phyloP scores from a whole-genome alignment of 2,113 vertebrate species.

The Charadrius vociferus region DNA sequence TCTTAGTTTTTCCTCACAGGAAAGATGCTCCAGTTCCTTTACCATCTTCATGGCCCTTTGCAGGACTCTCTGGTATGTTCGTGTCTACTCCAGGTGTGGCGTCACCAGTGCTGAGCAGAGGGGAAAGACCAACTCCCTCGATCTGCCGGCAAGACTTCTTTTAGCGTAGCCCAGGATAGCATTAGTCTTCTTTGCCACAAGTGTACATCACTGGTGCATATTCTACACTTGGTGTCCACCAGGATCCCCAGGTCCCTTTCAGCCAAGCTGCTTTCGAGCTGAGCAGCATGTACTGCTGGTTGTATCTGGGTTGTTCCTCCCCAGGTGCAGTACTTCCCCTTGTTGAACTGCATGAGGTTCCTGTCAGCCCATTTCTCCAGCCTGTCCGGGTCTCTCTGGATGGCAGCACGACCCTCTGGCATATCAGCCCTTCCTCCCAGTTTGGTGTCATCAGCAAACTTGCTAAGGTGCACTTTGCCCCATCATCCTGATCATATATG shows the following conservation, averaged over 20 bases:
- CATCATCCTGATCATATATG: no score
- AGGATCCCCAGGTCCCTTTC: background rate
- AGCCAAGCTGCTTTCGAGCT: background rate
- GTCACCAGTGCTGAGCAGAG: background rate
- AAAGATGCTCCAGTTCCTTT: background rate
- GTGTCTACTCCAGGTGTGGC: background rate
- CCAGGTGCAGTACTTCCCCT: background rate
- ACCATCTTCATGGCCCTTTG: background rate
- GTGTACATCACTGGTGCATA: background rate
- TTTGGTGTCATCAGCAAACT: background rate
- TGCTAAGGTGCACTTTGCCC: no score
- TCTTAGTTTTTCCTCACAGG: background rate
- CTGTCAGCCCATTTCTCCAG: background rate
- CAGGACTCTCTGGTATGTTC: background rate
- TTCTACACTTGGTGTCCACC: background rate
- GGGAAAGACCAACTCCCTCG: background rate
- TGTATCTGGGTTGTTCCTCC: background rate
- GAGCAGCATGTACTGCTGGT: background rate
- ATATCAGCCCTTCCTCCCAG: rapidly evolving
- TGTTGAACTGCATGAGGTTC: background rate
- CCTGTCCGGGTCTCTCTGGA: background rate
- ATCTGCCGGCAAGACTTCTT: background rate
- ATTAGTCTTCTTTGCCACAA: background rate
- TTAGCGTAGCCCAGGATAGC: background rate
- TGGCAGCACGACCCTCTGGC: background rate